Evolutionary conservation across 2,113 vertebrate genomes (phyloP).

Genomic region (Petrocephalus microphthalmus): DNA sequence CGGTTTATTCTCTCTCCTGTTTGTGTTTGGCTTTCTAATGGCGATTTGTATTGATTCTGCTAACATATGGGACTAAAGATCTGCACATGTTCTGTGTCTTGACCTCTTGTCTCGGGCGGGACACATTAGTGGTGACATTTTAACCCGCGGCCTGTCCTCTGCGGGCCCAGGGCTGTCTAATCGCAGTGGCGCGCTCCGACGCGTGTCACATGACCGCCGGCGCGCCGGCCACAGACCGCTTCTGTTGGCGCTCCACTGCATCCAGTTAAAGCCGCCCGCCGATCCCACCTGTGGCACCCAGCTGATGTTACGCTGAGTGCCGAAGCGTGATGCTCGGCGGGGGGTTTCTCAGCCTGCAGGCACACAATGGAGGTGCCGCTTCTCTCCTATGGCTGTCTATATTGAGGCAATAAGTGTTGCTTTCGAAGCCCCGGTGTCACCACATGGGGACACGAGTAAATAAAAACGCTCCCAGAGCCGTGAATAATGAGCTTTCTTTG

Average conservation of each 20-base stretch:
- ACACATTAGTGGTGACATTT: background rate
- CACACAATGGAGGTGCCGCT: background rate
- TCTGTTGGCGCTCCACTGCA: background rate
- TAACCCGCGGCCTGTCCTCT: background rate
- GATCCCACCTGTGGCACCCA: background rate
- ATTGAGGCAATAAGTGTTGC: background rate
- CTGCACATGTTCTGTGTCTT: background rate
- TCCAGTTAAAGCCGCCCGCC: background rate
- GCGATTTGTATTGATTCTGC: background rate
- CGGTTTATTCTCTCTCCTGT: background rate
- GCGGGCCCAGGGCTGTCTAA: background rate
- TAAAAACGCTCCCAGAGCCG: background rate
- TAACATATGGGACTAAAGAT: background rate
- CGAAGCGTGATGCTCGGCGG: background rate
- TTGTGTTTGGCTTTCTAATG: background rate
- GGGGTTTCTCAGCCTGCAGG: background rate
- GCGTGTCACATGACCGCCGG: background rate
- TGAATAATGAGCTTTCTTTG: background rate
- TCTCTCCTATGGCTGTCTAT: background rate
- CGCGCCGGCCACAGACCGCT: background rate
- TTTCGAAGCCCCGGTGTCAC: background rate
- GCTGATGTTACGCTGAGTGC: background rate
- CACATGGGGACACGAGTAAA: background rate
- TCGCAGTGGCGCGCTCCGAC: background rate
- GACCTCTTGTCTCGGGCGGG: background rate